These are phyloP conservation scores for Ormyrus thymus DNA, from an alignment of 2,888 invertebrate genomes.

Conservation along the genomic window DNA sequence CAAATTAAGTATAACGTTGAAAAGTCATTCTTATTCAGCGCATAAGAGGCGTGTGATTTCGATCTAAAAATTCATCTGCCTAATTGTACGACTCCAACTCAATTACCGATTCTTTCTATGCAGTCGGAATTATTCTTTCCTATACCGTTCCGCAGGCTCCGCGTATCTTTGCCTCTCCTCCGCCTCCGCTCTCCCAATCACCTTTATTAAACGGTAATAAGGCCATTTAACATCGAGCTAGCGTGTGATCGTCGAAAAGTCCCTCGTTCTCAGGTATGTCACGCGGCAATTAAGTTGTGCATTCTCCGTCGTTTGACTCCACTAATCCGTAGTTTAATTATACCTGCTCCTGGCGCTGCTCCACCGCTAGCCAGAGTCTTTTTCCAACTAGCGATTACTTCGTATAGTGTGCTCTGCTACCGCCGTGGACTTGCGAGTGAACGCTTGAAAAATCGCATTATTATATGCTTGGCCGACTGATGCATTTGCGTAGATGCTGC, in stretches of 20 bases:
- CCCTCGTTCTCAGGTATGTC: slow-evolving; percentile 54
- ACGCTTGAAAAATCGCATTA: slow-evolving; percentile 27
- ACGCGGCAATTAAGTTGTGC: slow-evolving; percentile 50
- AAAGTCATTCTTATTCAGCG: no score
- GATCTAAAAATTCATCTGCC: slow-evolving; percentile 14
- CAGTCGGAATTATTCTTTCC: slow-evolving; percentile 15
- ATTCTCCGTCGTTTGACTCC: slow-evolving; percentile 15
- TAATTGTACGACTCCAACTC: slow-evolving; percentile 21
- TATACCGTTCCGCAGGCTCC: not conserved
- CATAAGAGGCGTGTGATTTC: no score
- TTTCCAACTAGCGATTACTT: slow-evolving; percentile 37
- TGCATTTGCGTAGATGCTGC: slow-evolving; percentile 17
- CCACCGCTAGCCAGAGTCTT: not conserved
- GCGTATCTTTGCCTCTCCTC: not conserved
- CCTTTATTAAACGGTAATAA: slow-evolving; percentile 52
- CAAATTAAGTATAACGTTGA: no score
- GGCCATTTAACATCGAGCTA: slow-evolving; percentile 46
- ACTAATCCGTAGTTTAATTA: slow-evolving; percentile 42
- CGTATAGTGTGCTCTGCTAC: no score
- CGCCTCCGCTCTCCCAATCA: slow-evolving; percentile 15
- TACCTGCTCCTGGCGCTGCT: not conserved
- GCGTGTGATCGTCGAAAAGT: slow-evolving; percentile 48
- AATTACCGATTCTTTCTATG: slow-evolving; percentile 46
- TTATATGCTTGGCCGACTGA: slow-evolving; percentile 18
- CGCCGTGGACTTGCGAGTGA: no score